These are phyloP conservation scores for Arrhopalites spinosus DNA, from an alignment of 2,888 invertebrate species.

Conservation along the genomic window DNA sequence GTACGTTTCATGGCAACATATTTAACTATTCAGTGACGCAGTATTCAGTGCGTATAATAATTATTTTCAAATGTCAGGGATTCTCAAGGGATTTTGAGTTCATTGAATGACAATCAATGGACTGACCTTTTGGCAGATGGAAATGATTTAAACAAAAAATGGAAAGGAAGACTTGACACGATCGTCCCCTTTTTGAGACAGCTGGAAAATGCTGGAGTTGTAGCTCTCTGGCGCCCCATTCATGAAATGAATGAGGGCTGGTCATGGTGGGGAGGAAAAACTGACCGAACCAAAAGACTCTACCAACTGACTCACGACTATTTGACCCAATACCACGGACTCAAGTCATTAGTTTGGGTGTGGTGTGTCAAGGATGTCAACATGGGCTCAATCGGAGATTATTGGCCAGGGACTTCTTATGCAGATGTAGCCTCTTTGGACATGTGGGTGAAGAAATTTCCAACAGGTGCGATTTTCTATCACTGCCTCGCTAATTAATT, in stretches of 20 bases:
- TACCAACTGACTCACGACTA: conserved; percentile 49
- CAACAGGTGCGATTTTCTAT: too few relatives aligned
- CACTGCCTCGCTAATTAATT: too few relatives aligned
- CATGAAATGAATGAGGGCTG: conserved; percentile 52
- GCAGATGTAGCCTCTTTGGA: conserved; percentile 48
- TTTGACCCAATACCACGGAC: conserved; percentile 35
- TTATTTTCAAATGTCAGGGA: too few relatives aligned
- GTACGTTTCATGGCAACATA: too few relatives aligned
- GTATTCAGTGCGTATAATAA: too few relatives aligned
- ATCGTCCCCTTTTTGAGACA: conserved; percentile 46
- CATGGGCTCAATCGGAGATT: conserved; percentile 42
- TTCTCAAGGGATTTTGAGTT: conserved; percentile 39
- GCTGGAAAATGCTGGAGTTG: conserved; percentile 44
- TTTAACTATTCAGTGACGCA: too few relatives aligned
- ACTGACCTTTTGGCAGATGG: conserved; percentile 41
- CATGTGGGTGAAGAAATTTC: conserved; percentile 42
- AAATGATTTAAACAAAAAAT: conserved; percentile 39
- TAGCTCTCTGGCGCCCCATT: conserved; percentile 44
- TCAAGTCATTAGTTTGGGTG: conserved; percentile 44
- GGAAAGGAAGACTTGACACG: conserved; percentile 47
- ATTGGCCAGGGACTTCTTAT: conserved; percentile 44
- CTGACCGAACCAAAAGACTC: conserved; percentile 44
- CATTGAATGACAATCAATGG: conserved; percentile 43
- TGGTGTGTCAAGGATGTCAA: conserved; percentile 49
- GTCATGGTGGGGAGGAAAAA: conserved; percentile 52